Percentiles rank a stretch among this genome's conserved stretches.
Conservation (phyloP, 1,140 invertebrate genomes). For the Drosophila elegans region DNA sequence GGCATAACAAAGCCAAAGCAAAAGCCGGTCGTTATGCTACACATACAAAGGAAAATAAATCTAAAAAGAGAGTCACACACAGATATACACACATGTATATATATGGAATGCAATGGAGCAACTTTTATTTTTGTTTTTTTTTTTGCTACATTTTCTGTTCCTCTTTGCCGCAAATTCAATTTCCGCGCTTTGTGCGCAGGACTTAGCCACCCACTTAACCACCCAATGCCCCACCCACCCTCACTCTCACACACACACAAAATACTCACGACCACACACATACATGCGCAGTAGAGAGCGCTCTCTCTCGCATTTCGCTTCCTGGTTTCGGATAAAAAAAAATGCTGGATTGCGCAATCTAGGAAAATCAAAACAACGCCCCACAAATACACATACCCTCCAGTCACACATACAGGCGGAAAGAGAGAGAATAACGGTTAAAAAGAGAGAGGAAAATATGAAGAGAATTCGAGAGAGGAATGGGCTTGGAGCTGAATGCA, state of each 20-base stretch:
- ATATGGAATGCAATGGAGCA: conserved; percentile 73
- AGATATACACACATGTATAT: conserved; percentile 24
- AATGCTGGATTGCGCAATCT: conserved; percentile 73
- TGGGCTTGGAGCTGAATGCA: not conserved
- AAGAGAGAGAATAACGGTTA: conserved; percentile 7
- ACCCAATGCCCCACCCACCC: conserved; percentile 1
- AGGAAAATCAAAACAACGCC: conserved; percentile 81
- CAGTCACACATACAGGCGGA: not conserved
- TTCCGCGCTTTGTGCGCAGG: conserved; percentile 80
- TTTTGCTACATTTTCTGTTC: conserved; percentile 42
- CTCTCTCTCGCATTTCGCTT: conserved; percentile 34
- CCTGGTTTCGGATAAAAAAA: conserved; percentile 33
- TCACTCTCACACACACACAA: not conserved
- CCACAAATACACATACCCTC: conserved; percentile 57
- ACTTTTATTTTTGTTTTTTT: conserved; percentile 29
- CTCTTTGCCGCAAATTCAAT: conserved; percentile 77
- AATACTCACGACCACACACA: conserved; percentile 1
- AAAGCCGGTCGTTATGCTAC: conserved; percentile 60
- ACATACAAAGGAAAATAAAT: not conserved
- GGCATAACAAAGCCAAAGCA: conserved; percentile 70
- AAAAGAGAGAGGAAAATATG: conserved; percentile 2
- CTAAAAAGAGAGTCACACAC: conserved; percentile 13
- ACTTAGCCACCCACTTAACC: conserved; percentile 31
- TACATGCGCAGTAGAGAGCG: conserved; percentile 19
- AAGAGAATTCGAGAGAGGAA: not conserved